Conservation (phyloP, 2,113 vertebrate species). For the Pardalotus punctatus region DNA sequence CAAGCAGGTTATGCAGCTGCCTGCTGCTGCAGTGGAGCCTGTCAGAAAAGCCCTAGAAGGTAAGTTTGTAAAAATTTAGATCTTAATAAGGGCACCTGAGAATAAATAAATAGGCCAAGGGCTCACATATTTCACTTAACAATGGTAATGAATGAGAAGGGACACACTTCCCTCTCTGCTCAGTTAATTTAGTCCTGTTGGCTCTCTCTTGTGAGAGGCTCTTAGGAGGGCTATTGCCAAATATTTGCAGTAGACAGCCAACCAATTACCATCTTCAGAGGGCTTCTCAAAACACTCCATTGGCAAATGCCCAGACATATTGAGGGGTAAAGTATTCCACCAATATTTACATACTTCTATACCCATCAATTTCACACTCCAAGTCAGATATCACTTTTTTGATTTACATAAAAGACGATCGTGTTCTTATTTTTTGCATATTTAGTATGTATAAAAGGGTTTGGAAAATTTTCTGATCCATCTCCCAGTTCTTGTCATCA, state of each 20-base stretch:
- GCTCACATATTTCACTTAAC: background rate
- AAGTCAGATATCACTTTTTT: background rate
- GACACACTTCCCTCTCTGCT: background rate
- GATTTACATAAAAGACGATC: background rate
- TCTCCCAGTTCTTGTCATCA: background rate
- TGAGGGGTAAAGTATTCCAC: background rate
- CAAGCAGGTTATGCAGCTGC: background rate
- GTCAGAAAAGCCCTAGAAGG: background rate
- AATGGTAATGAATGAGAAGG: background rate
- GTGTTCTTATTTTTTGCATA: background rate
- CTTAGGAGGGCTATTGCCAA: background rate
- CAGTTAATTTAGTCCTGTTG: background rate
- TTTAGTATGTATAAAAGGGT: background rate
- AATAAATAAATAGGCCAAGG: background rate
- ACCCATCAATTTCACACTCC: background rate
- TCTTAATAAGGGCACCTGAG: background rate
- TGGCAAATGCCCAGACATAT: no score
- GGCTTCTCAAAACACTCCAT: background rate
- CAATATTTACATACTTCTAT: background rate
- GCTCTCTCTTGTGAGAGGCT: background rate
- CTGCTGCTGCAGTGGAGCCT: background rate
- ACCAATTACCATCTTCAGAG: background rate
- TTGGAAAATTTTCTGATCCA: background rate
- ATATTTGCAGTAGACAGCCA: background rate
- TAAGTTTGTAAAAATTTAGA: background rate